phyloP scores from a whole-genome alignment of 2,888 invertebrate genomes.

The Orchestes rusci region DNA sequence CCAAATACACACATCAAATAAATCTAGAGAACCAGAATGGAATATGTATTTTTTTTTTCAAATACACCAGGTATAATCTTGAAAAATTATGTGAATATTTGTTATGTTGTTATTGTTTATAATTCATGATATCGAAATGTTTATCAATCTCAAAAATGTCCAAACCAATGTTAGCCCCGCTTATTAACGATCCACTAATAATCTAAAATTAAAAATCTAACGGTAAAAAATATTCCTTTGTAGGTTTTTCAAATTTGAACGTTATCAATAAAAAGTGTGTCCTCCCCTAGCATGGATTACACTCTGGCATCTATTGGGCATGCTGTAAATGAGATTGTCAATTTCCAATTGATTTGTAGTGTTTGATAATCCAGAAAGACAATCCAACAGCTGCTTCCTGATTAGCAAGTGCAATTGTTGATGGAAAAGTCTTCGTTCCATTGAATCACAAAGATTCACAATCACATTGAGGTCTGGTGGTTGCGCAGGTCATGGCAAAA shows the following conservation, averaged over 20 bases:
- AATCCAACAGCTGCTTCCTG: conserved; percentile 3
- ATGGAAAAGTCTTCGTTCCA: background rate
- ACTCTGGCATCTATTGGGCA: conserved; percentile 4
- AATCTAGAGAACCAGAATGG: background rate
- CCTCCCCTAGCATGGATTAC: conserved; percentile 1
- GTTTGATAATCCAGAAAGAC: conserved; percentile 5
- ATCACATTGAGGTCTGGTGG: conserved; percentile 5
- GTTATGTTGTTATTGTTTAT: background rate
- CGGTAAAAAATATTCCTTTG: background rate
- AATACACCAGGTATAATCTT: background rate
- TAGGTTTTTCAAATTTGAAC: too few species aligned
- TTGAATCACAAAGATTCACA: conserved; percentile 5
- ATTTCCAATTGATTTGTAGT: conserved; percentile 5
- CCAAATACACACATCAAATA: conserved; percentile 3
- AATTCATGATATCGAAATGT: background rate
- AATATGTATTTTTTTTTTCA: background rate
- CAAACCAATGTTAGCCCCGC: too few species aligned
- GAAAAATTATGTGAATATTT: background rate
- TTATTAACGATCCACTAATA: too few species aligned
- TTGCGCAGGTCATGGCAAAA: conserved; percentile 5
- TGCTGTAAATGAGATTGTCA: conserved; percentile 3
- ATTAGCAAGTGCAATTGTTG: background rate
- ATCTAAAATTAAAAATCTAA: background rate
- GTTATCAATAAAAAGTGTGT: conserved; percentile 1
- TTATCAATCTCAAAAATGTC: too few species aligned